Evolutionary conservation across 2,888 invertebrate species (phyloP).

Genomic region (Conchocele bisecta): DNA sequence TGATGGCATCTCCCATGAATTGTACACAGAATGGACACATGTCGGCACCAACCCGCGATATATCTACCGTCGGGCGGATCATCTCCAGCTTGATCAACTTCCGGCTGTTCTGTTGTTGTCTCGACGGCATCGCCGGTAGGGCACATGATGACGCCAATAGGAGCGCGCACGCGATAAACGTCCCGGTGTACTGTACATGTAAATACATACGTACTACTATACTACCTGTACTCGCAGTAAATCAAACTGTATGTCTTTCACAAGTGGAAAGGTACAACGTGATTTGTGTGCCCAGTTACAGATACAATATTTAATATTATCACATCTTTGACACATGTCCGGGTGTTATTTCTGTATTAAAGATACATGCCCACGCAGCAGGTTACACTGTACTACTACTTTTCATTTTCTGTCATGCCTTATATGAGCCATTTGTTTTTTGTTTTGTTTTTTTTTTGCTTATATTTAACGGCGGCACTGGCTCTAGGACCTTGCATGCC

Average conservation of each 20-base stretch:
- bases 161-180: not conserved
- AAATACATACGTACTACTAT: not conserved
- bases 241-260: not conserved
- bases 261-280: no score
- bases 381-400: no score
- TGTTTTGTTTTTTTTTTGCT: no score
- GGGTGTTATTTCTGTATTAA: no score
- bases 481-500: no score
- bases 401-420: no score
- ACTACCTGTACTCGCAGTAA: not conserved
- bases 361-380: no score
- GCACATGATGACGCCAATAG: conserved; percentile 1
- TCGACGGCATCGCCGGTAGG: not conserved
- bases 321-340: no score
- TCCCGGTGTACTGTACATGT: not conserved
- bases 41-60: conserved; percentile 62
- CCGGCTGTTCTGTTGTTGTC: not conserved
- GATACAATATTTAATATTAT: no score
- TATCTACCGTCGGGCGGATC: conserved; percentile 13
- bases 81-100: conserved; percentile 16
- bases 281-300: no score
- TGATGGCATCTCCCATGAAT: conserved; percentile 71
- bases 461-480: no score
- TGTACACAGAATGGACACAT: conserved; percentile 72
- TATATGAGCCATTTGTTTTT: no score